Percentiles rank a stretch among this genome's conserved stretches.
Evolutionary conservation across 1,140 invertebrate species (phyloP).

Genomic region (Cepaea nemoralis): DNA sequence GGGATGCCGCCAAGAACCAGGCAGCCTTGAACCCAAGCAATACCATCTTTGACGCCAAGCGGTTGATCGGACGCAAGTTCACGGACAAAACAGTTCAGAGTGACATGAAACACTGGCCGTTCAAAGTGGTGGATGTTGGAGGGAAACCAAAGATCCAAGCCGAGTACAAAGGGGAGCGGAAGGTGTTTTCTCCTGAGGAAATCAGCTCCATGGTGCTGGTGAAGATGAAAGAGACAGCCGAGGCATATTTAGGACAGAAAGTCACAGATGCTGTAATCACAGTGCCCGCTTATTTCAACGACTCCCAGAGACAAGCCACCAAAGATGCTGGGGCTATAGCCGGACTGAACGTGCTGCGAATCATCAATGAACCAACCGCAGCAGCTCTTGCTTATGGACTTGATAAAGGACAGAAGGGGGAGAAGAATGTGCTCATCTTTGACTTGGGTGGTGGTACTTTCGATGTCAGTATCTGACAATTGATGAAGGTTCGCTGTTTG

Average conservation of each 20-base stretch:
- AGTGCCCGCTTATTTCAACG: conserved; percentile 74
- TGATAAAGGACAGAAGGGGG: conserved; percentile 66
- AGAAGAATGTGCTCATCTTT: conserved; percentile 74
- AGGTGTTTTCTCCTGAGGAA: conserved; percentile 91
- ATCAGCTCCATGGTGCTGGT: conserved; percentile 86
- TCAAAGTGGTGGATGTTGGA: conserved; percentile 72
- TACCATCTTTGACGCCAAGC: conserved; percentile 47
- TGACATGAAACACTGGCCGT: conserved; percentile 95
- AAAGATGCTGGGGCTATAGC: conserved; percentile 67
- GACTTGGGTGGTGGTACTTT: conserved; percentile 54
- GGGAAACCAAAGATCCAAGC: conserved; percentile 81
- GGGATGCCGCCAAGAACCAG: conserved; percentile 48
- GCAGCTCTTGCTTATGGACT: conserved; percentile 74
- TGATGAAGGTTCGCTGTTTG: conserved; percentile 77
- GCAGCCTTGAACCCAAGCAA: conserved; percentile 44
- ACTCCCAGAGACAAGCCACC: conserved; percentile 51
- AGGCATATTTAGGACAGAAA: conserved; percentile 82
- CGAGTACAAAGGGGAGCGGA: conserved; percentile 88
- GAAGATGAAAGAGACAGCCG: conserved; percentile 91
- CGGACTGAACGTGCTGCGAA: conserved; percentile 75
- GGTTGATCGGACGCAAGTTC: conserved; percentile 46
- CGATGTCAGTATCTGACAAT: conserved; percentile 65
- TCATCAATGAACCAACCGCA: conserved; percentile 68
- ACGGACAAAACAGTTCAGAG: conserved; percentile 43
- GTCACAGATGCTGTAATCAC: conserved; percentile 53